Percentiles rank a stretch among this genome's conserved stretches.
These are phyloP conservation scores for Pemphredon lugubris DNA, from an alignment of 2,888 invertebrate genomes.

Conservation along the genomic window DNA sequence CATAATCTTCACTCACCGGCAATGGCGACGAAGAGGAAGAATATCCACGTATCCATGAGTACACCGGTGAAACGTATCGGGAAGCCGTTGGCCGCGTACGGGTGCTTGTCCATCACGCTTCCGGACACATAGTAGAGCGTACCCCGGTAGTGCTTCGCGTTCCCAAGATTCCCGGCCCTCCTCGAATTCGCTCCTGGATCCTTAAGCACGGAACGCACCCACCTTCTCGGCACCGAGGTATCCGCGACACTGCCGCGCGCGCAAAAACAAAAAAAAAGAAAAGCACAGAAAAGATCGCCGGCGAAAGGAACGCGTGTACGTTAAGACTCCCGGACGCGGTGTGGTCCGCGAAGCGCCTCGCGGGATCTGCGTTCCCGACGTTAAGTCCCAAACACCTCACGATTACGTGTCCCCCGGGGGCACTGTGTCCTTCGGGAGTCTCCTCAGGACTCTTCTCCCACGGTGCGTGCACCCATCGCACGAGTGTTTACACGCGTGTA, in stretches of 20 bases:
- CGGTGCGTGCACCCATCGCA: constrained; percentile 46
- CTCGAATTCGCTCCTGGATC: constrained; percentile 2
- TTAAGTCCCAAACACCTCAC: constrained; percentile 23
- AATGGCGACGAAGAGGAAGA: constrained; percentile 72
- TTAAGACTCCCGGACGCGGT: constrained; percentile 10
- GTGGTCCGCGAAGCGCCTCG: neutral
- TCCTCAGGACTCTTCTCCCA: constrained; percentile 37
- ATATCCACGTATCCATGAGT: constrained; percentile 73
- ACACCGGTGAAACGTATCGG: constrained; percentile 62
- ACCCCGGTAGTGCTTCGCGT: constrained; percentile 14
- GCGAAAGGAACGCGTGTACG: no score
- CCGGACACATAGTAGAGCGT: constrained; percentile 44
- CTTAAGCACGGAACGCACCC: constrained; percentile 41
- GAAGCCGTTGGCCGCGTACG: constrained; percentile 43
- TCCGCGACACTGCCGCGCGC: no score
- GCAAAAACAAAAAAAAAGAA: no score
- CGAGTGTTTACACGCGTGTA: constrained; percentile 9
- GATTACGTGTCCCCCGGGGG: no score
- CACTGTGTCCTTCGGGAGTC: constrained; percentile 44
- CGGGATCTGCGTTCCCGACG: constrained; percentile 29
- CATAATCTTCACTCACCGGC: constrained; percentile 70
- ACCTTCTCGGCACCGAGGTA: constrained; percentile 30
- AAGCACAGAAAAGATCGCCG: no score
- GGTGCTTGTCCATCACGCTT: constrained; percentile 62
- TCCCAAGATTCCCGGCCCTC: neutral